Conservation (phyloP, 2,888 invertebrate genomes). For the Ormyrus labotus region DNA sequence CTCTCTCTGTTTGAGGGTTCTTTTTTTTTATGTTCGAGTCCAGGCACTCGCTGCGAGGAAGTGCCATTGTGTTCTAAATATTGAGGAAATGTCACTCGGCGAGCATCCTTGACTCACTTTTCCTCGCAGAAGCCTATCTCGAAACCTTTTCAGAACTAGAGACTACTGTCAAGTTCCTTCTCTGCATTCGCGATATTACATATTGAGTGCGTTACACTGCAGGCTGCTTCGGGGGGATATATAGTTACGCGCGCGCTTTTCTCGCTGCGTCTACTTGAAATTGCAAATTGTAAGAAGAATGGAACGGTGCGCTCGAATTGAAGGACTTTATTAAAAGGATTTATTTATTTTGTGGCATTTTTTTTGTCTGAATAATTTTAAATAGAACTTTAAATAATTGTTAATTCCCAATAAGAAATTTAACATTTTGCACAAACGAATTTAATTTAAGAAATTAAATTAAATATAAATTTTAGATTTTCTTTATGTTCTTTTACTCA, state of each 20-base stretch:
- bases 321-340: no score
- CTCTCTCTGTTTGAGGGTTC: neutral
- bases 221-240: neutral
- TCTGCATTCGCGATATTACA: neutral
- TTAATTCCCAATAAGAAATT: no score
- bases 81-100: constrained; percentile 28
- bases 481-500: no score
- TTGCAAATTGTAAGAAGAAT: no score
- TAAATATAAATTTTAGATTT: no score
- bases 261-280: no score
- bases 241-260: neutral
- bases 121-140: constrained; percentile 56
- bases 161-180: neutral
- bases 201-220: neutral
- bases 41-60: neutral
- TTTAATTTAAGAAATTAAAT: no score
- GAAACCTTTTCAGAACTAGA: constrained; percentile 58
- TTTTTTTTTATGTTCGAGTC: neutral
- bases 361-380: no score
- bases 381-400: no score
- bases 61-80: neutral
- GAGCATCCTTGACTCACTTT: constrained; percentile 64
- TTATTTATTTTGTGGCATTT: no score
- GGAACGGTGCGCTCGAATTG: no score
- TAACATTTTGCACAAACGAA: no score